These are phyloP conservation scores for Salvelinus alpinus DNA, from an alignment of 2,113 vertebrate species.

Conservation along the genomic window DNA sequence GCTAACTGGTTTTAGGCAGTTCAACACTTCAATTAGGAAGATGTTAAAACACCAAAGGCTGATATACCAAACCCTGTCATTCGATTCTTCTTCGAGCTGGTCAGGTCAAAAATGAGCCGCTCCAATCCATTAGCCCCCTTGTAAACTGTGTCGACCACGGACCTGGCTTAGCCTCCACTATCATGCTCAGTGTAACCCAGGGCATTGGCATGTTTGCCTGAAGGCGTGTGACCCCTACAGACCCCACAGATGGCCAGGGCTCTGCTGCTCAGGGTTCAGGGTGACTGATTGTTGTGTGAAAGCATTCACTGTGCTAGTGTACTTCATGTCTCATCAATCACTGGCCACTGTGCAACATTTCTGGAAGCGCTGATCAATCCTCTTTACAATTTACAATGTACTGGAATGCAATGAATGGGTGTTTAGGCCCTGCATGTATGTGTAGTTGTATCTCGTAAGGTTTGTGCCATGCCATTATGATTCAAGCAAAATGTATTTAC, in stretches of 20 bases:
- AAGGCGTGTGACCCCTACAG: neutral
- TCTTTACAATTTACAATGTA: neutral
- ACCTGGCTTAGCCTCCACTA: too few relatives aligned
- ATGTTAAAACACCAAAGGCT: too few relatives aligned
- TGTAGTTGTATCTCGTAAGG: too few relatives aligned
- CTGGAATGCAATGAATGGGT: neutral
- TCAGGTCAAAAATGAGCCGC: too few relatives aligned
- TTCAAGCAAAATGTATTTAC: too few relatives aligned
- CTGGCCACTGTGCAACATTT: neutral
- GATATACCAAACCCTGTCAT: too few relatives aligned
- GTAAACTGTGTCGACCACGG: too few relatives aligned
- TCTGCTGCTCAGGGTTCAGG: neutral
- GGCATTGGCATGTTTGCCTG: neutral
- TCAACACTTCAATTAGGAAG: too few relatives aligned
- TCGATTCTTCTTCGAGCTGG: too few relatives aligned
- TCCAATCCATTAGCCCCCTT: too few relatives aligned
- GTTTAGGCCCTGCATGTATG: neutral
- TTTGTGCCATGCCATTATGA: too few relatives aligned
- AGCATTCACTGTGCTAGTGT: constrained; percentile 4
- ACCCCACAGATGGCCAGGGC: neutral
- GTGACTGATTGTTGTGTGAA: constrained; percentile 5
- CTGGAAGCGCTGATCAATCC: neutral
- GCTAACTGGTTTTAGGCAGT: too few relatives aligned
- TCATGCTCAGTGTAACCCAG: neutral
- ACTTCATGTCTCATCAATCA: constrained; percentile 12